These are phyloP conservation scores for Malaclemys terrapin DNA, from an alignment of 2,113 vertebrate species.

Conservation along the genomic window DNA sequence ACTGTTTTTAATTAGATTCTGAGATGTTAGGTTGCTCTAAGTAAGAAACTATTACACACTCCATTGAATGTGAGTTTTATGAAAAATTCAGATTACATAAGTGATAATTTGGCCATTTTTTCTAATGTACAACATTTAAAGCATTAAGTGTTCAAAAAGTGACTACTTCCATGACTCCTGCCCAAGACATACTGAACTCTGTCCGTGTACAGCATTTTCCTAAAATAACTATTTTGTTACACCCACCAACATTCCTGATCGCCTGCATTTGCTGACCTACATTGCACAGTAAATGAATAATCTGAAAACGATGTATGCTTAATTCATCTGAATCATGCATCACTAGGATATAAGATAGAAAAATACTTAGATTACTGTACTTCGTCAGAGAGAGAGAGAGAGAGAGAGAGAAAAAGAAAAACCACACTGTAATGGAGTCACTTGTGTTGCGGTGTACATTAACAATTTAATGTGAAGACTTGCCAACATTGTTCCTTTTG, in stretches of 20 bases:
- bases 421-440: background rate
- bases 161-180: background rate
- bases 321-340: background rate
- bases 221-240: background rate
- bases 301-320: fast-evolving
- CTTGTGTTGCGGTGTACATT: background rate
- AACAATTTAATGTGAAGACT: fast-evolving
- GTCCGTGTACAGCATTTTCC: background rate
- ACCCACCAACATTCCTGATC: background rate
- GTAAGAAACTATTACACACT: background rate
- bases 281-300: background rate
- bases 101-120: background rate
- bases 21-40: background rate
- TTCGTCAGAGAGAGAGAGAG: background rate
- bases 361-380: background rate
- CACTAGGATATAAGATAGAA: background rate
- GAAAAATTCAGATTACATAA: background rate
- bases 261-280: background rate
- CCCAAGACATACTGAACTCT: background rate
- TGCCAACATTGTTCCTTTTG: background rate
- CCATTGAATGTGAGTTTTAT: background rate
- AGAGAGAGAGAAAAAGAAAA: background rate
- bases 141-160: background rate
- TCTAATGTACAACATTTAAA: background rate
- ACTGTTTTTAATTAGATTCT: background rate